These are phyloP conservation scores for Masticophis lateralis DNA, from an alignment of 2,797 vertebrate species.

Conservation along the genomic window DNA sequence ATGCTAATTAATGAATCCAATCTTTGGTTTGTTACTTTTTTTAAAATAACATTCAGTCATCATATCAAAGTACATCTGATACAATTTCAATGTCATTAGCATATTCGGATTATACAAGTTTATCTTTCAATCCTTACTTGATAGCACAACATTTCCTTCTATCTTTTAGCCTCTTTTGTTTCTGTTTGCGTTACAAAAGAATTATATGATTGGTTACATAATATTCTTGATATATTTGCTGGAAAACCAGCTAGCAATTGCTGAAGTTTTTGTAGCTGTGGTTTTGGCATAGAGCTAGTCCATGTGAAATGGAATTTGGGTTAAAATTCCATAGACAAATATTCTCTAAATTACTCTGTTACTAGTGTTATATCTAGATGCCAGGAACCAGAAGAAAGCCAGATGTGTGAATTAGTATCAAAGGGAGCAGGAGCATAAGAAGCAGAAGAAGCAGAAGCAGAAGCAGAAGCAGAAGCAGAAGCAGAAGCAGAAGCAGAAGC, in stretches of 20 bases:
- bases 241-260: background rate
- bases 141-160: background rate
- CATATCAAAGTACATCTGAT: background rate
- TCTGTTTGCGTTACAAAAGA: background rate
- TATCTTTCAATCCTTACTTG: background rate
- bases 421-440: background rate
- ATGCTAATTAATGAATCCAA: background rate
- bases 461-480: too few relatives aligned
- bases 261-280: background rate
- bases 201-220: background rate
- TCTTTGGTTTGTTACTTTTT: background rate
- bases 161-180: background rate
- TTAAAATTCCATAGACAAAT: background rate
- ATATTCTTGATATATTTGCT: background rate
- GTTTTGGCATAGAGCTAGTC: background rate
- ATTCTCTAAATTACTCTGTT: background rate
- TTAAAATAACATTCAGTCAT: background rate
- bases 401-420: background rate
- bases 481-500: too few relatives aligned
- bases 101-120: background rate
- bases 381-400: background rate
- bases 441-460: too few relatives aligned
- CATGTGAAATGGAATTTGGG: background rate
- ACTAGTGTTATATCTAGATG: background rate
- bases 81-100: background rate